Evolutionary conservation across 2,888 invertebrate species (phyloP).

Genomic region (Rutpela maculata): DNA sequence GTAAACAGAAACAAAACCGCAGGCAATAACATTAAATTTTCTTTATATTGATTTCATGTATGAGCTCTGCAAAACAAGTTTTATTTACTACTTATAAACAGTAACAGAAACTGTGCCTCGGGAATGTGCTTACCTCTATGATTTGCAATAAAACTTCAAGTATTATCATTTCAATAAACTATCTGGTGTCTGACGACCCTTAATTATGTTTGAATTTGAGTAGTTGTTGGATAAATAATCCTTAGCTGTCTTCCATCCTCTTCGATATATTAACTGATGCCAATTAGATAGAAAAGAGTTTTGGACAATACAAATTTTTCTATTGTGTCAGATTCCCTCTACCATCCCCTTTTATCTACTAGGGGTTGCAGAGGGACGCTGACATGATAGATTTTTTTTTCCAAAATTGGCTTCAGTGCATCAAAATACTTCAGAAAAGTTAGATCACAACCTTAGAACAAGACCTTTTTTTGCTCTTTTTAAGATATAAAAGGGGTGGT

Average conservation of each 20-base stretch:
- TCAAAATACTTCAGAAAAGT: too few species aligned
- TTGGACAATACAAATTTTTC: too few species aligned
- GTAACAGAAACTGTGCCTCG: constrained; percentile 37
- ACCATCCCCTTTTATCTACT: too few species aligned
- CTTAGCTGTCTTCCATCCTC: not conserved
- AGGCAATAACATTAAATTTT: constrained; percentile 58
- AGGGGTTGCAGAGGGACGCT: too few species aligned
- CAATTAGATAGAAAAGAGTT: too few species aligned
- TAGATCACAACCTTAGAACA: too few species aligned
- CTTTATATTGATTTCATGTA: constrained; percentile 55
- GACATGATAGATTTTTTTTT: too few species aligned
- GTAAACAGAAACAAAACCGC: constrained; percentile 44
- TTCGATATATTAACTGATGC: too few species aligned
- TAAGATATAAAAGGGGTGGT: too few species aligned
- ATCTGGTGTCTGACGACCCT: constrained; percentile 12
- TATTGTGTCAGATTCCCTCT: too few species aligned
- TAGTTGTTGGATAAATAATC: not conserved
- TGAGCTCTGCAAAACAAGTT: constrained; percentile 56
- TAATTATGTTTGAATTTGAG: constrained; percentile 20
- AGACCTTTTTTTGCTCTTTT: too few species aligned
- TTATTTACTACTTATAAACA: constrained; percentile 52
- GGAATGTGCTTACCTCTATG: constrained; percentile 32
- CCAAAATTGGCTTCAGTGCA: too few species aligned
- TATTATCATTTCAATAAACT: constrained; percentile 38
- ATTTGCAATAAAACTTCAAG: constrained; percentile 27